Percentiles rank a stretch among this genome's conserved stretches.
Evolutionary conservation across 1,140 invertebrate genomes (phyloP).

Genomic region (Paralvinella palmiformis): DNA sequence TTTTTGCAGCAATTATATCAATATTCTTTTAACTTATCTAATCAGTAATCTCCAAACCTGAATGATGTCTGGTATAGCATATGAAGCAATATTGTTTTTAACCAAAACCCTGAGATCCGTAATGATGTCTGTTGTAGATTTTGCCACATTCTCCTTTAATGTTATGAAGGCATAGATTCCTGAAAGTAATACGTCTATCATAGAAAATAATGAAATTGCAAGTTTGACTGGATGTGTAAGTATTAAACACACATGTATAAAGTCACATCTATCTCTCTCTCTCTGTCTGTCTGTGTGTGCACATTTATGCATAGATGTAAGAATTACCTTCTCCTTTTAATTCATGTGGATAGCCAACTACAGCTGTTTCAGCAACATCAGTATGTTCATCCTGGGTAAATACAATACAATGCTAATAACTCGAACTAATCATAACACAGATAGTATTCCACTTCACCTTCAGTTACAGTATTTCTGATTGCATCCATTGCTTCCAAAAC

Average conservation of each 20-base stretch:
- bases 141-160: conserved; percentile 34
- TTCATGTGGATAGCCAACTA: conserved; percentile 53
- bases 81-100: conserved; percentile 38
- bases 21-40: too few relatives aligned
- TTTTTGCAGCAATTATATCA: too few relatives aligned
- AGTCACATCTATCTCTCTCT: not conserved
- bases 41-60: too few relatives aligned
- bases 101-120: conserved; percentile 33
- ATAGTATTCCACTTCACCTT: too few relatives aligned
- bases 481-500: too few relatives aligned
- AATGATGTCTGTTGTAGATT: conserved; percentile 25
- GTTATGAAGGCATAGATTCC: conserved; percentile 48
- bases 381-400: conserved; percentile 43
- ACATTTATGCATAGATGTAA: not conserved
- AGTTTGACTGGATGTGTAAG: not conserved
- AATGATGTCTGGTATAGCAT: conserved; percentile 46
- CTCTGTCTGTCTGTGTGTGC: not conserved
- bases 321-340: conserved; percentile 51
- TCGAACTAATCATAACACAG: too few relatives aligned
- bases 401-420: not conserved
- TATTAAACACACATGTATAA: not conserved
- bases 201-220: not conserved
- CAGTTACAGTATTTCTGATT: too few relatives aligned
- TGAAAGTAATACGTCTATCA: conserved; percentile 18
- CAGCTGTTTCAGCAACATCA: conserved; percentile 50